Evolutionary conservation across 2,888 invertebrate species (phyloP).

Genomic region (Nesidiocoris tenuis): DNA sequence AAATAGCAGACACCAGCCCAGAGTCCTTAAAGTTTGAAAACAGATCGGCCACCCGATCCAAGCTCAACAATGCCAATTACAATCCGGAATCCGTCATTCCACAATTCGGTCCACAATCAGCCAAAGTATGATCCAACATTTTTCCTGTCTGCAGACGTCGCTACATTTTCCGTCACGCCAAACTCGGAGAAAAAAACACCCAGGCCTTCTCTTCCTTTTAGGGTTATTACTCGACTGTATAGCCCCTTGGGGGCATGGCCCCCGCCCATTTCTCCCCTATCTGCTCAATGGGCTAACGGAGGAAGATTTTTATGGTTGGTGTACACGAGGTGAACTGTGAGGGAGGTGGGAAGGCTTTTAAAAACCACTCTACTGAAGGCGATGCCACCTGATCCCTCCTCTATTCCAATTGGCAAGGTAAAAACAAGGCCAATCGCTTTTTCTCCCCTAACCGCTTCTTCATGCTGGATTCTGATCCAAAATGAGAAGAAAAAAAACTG

Average conservation of each 20-base stretch:
- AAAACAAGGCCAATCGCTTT: conserved; percentile 17
- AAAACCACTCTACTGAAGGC: conserved; percentile 32
- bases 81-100: too few species aligned
- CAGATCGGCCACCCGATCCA: too few species aligned
- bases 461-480: not conserved
- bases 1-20: not conserved
- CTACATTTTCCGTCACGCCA: not conserved
- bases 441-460: conserved; percentile 5
- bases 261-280: not conserved
- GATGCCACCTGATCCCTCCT: conserved; percentile 33
- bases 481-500: not conserved
- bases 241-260: not conserved
- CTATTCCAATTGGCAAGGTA: conserved; percentile 34
- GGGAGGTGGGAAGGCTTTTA: conserved; percentile 16
- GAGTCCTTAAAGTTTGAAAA: not conserved
- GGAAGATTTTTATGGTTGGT: conserved; percentile 38
- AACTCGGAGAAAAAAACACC: not conserved
- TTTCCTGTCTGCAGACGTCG: not conserved
- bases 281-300: conserved; percentile 16
- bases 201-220: not conserved
- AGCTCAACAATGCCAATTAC: too few species aligned
- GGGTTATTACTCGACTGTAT: not conserved
- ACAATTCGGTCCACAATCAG: too few species aligned
- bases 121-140: not conserved
- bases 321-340: not conserved